Evolutionary conservation across 1,140 invertebrate genomes (phyloP), one percentile per base, ranked within the genome.

Genomic region (Nebria ingens): DNA sequence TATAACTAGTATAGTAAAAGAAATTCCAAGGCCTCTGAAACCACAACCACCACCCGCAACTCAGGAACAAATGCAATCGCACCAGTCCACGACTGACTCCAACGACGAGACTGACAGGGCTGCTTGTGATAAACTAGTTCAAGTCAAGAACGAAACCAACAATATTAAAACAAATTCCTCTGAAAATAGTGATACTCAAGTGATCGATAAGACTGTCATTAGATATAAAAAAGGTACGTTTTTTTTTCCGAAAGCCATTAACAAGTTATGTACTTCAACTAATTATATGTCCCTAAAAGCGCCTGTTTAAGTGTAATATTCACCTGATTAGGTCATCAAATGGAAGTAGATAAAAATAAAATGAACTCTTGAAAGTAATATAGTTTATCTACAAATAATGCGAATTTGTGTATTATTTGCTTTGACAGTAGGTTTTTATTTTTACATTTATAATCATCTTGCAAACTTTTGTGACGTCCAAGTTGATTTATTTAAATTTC

Each of bases 1-100:
- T 55, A 62, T 71, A 20, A 70, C 66, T 11, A 61, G 61, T 57
- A 69, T 71, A 23, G 62, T 71, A 53, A 65, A 59, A 29, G 68
- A 68, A 19, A 56, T 52, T 21, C 60, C 64, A 4, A 63, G 61
- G 60, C 60, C 62, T 4, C 56, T 64, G 17, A 59, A 52, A 40
- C 50, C 17, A 51, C 58, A 54, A 29, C 52, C 22, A 51, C 54
- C 56, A 19, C 25, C 52, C 11, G 54, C 53, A 12, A 12, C 21
- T 19, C 19, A 42, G 22, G 21, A 52, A 19, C 21, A 53, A 2
- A n/a, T n/a, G n/a, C 15, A 52, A 23, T 21, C 19, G 17, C 40
- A 45, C 3, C 40, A 45, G 40, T 17, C 40, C 40, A 55, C 40
- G 0, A 34, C 51, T n/a, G 58, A 60, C 34, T 52, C 56, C 12